A percentile compares a stretch with the other conserved stretches of the same genome.
Evolutionary conservation across 2,113 vertebrate species (phyloP).

Genomic region (Pseudorhombus dupliciocellatus): DNA sequence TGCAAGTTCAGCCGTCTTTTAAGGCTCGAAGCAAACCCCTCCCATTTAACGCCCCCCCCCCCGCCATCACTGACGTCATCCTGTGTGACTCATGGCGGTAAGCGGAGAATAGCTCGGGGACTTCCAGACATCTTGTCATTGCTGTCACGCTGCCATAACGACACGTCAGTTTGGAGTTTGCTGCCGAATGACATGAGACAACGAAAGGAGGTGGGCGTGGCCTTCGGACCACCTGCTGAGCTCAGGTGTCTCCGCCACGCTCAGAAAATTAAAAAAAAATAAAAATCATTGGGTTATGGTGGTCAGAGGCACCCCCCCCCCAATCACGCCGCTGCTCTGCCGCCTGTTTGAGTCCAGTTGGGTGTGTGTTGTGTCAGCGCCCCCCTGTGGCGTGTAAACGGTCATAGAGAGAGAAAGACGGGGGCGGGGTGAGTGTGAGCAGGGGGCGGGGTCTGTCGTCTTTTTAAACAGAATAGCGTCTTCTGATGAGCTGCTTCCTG

Average conservation of each 20-base stretch:
- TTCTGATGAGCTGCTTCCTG: slow-evolving; percentile 57
- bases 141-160: neutral
- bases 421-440: neutral
- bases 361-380: slow-evolving; percentile 24
- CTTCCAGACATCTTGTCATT: neutral
- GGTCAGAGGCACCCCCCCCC: slow-evolving; percentile 31
- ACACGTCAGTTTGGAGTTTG: slow-evolving; percentile 56
- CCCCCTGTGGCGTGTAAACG: slow-evolving; percentile 66
- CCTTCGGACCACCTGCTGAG: slow-evolving; percentile 26
- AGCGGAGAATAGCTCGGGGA: neutral
- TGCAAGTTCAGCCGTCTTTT: too few relatives aligned
- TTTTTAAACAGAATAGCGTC: slow-evolving; percentile 61
- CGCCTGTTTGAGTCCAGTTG: slow-evolving; percentile 54
- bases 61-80: neutral
- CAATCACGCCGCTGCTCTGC: neutral
- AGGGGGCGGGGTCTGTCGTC: slow-evolving; percentile 22
- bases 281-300: slow-evolving; percentile 18
- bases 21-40: slow-evolving; percentile 17
- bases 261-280: slow-evolving; percentile 15
- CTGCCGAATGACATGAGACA: slow-evolving; percentile 14
- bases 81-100: too few relatives aligned
- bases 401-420: slow-evolving; percentile 27
- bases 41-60: neutral
- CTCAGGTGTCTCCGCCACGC: slow-evolving; percentile 13
- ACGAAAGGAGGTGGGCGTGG: slow-evolving; percentile 32